Base-by-base conservation (phyloP, 2,113 vertebrate species). In the Euleptes europaea region DNA sequence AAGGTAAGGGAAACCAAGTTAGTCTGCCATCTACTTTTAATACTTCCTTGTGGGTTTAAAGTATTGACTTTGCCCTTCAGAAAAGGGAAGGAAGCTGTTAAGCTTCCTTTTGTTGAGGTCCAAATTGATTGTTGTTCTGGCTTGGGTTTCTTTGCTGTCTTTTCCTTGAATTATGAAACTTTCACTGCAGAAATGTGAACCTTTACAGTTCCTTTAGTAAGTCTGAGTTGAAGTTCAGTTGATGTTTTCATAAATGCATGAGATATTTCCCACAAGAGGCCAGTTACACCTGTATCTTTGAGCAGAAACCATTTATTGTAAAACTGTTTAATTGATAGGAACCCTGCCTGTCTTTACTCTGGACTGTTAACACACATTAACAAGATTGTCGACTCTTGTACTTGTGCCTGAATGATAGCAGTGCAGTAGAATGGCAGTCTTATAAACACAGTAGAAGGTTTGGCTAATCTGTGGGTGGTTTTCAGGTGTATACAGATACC, bases 391-490 rank as follows among this genome's bases (percentile, higher is more conserved):
- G 15, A 67, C 83, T 40, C 67, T 72, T 4, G 38, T n/a, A n/a
- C 75, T 67, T 81, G 26, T 51, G 1, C 51, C 66, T 35, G 65
- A 84, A 44, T 75, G 86, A 80, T 33, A 69, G 21, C 79, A n/a
- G 1, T 14, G 49, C 33, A 65, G 63, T 66, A 86, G 78, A 75
- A 63, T 28, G 57, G 71, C 73, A 11, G 80, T 73, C 42, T 78
- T 76, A 74, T 49, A 80, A 86, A 5, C 70, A 49, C 42, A 66
- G 28, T 80, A 74, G n/a, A n/a, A 75, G n/a, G 47, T 42, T 81
- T 65, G 63, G 31, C 51, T 74, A 60, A 35, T 85, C 54, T 49
- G 69, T 73, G 69, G 54, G 67, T 85, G 84, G 72, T 83, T 13
- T 67, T 84, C 67, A 51, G 42, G 33, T 72, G 28, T 71, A 78